phyloP scores from a whole-genome alignment of 2,888 invertebrate species.

The Litoditis marina region DNA sequence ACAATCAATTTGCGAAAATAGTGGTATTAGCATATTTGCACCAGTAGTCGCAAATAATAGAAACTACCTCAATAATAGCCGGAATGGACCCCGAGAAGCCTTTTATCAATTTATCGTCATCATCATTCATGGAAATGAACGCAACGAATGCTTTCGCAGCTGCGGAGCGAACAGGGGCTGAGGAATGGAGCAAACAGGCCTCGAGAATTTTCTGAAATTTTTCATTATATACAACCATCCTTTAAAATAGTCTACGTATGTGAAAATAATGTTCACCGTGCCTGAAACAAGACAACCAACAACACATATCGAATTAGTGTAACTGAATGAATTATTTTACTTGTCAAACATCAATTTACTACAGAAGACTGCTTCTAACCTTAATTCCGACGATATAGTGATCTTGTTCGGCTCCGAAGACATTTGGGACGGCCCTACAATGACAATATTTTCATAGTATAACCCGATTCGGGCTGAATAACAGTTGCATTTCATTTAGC shows the following conservation, averaged over 20 bases:
- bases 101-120: conserved; percentile 83
- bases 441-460: background rate
- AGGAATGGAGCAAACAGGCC: conserved; percentile 27
- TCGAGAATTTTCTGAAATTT: conserved; percentile 24
- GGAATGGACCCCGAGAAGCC: conserved; percentile 64
- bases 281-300: conserved; percentile 75
- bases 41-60: no score
- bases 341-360: no score
- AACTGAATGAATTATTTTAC: no score
- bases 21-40: no score
- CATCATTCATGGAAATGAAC: conserved; percentile 87
- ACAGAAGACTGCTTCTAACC: no score
- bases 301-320: no score
- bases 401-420: conserved; percentile 91
- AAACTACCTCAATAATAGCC: conserved; percentile 11
- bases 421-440: conserved; percentile 82
- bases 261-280: no score
- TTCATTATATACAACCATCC: background rate
- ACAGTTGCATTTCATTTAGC: no score
- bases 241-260: conserved; percentile 1
- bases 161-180: conserved; percentile 64
- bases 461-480: no score
- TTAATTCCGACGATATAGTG: conserved; percentile 88
- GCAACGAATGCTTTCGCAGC: conserved; percentile 68
- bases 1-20: no score